A percentile compares a stretch with the other conserved stretches of the same genome.
phyloP scores from a whole-genome alignment of 2,797 vertebrate genomes.

The Sparus aurata region DNA sequence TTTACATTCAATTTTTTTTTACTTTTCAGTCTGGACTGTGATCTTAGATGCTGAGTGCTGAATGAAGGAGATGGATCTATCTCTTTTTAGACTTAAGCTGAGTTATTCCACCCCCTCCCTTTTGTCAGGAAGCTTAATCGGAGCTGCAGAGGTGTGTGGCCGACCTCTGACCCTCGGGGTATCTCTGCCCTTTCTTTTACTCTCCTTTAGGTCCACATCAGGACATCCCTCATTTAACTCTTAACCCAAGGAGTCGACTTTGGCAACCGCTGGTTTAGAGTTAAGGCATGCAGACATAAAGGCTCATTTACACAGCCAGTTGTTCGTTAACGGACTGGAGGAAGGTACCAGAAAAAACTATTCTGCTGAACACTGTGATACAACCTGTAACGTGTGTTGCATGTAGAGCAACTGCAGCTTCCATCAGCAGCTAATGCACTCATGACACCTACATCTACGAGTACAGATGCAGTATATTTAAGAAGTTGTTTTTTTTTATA shows the following conservation, averaged over 20 bases:
- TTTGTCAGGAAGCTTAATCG: conserved; percentile 72
- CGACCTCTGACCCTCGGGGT: conserved; percentile 64
- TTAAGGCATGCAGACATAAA: conserved; percentile 29
- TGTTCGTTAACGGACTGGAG: neutral
- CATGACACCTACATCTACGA: neutral
- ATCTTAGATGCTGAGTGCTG: conserved; percentile 3
- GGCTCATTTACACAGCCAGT: conserved; percentile 9
- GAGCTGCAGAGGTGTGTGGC: conserved; percentile 64
- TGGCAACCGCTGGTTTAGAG: neutral
- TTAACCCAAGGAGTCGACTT: conserved; percentile 29
- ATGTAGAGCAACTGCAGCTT: conserved; percentile 2
- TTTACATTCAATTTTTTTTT: neutral
- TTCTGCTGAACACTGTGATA: neutral
- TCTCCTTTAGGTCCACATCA: conserved; percentile 46
- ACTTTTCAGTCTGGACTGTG: neutral
- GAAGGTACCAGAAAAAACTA: neutral
- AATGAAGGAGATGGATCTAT: conserved; percentile 30
- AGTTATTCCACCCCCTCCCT: conserved; percentile 35
- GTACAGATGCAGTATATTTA: neutral
- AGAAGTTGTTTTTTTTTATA: neutral
- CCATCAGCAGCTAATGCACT: neutral
- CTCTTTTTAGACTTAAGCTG: conserved; percentile 21
- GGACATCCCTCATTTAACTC: conserved; percentile 61
- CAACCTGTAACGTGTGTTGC: neutral
- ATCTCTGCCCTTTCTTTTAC: conserved; percentile 56